Evolutionary conservation across 2,113 vertebrate genomes (phyloP).

Genomic region (Urocynchramus pylzowi): DNA sequence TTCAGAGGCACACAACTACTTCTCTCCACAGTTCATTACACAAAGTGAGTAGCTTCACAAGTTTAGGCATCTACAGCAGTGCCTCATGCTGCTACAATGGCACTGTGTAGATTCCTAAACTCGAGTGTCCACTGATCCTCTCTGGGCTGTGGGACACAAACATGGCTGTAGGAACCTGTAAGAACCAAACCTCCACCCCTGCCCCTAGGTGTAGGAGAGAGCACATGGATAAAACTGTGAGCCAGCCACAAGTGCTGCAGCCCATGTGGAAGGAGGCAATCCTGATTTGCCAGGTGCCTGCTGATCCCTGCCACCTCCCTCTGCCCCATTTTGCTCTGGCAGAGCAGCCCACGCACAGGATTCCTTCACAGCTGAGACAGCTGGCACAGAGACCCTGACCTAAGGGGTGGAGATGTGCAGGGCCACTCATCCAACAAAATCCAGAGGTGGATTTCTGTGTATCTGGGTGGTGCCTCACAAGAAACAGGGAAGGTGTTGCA

Average conservation of each 20-base stretch:
- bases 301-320: neutral
- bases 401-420: neutral
- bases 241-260: neutral
- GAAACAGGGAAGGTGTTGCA: neutral
- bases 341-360: neutral
- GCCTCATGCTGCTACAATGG: neutral
- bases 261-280: neutral
- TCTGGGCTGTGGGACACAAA: neutral
- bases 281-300: neutral
- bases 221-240: rapidly evolving
- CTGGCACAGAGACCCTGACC: neutral
- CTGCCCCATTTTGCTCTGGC: neutral
- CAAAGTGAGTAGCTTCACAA: neutral
- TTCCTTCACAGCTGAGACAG: neutral
- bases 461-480: neutral
- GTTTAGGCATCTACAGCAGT: neutral
- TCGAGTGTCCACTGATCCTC: neutral
- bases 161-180: rapidly evolving
- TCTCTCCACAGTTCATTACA: neutral
- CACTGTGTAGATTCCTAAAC: neutral
- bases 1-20: neutral
- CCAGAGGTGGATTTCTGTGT: neutral
- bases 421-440: neutral
- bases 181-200: neutral
- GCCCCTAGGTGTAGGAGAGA: neutral